Evolutionary conservation across 1,140 invertebrate species (phyloP), one percentile per base, ranked within the genome.

Genomic region (Drosophila tsacasi): DNA sequence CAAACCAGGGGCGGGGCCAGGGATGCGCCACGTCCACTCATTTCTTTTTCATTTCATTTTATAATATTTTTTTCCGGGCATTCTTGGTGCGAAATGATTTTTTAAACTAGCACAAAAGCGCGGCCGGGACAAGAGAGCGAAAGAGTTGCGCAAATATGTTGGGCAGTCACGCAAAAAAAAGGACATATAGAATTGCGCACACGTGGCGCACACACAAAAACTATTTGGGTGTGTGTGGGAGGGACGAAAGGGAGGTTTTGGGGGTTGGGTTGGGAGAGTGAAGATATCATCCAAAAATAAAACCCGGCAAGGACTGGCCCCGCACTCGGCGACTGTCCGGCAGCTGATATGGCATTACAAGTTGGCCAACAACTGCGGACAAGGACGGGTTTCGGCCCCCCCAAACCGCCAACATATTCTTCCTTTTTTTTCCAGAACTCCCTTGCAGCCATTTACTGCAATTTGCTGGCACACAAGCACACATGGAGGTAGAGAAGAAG

Each of bases 291-390:
- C 71, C 67, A 30, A 73, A 76, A 77, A 77, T 77, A 68, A 77
- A 77, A 62, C 49, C 42, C 37, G 63, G n/a, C 74, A 69, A 69
- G 59, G 50, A 61, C 67, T 60, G 25, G 46, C 35, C 37, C 52
- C 52, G 30, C 69, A 47, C 57, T 39, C 52, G 49, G 54, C 46
- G 79, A 60, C 69, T 85, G 82, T 78, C 79, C 83, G 65, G 74
- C 46, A 79, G 79, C 83, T 87, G 83, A 86, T 86, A 86, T 83
- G 83, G 79, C 72, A 83, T 87, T 83, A 87, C 79, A 87, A 76
- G 58, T 79, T 83, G 83, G 79, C 79, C 83, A 85, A 83, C 80
- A 79, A 78, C 62, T 85, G 83, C 63, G 65, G 79, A 87, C 83
- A 85, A 79, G 79, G 65, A 55, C 83, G 65, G 69, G 55, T 66